Evolutionary conservation across 2,888 invertebrate species (phyloP), one percentile per base, ranked within the genome.

Genomic region (Dorcus parallelipipedus): DNA sequence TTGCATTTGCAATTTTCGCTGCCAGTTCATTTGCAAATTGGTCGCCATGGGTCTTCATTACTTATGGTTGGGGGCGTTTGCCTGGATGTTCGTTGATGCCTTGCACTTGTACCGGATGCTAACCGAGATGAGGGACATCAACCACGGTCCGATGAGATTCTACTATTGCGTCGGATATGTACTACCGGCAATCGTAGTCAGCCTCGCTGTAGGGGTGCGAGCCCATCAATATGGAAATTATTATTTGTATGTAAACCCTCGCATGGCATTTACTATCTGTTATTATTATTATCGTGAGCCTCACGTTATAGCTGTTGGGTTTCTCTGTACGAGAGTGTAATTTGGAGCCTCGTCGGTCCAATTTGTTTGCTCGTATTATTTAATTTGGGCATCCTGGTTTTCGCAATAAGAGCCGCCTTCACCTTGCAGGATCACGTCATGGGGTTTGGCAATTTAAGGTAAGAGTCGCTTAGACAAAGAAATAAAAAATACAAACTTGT

Each of bases 201-300:
- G 94, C 38, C 81, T 97, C 20, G 91, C 96, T 2, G 93, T 96
- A 26, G 93, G 95, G 0, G 93, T 97, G 0, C 85, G 95, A 55
- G 95, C 95, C 40, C 95, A 96, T 71, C 95, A 95, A 75, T 97
- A 97, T 76, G 97, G 96, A 69, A 96, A 94, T 74, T 90, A 90
- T 70, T 86, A 92, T 61, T 96, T 96, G 95, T 95, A 79, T 90
- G 92, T 87, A 49, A 50, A 42, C 10, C 20, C 9, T 38, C 26
- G 26, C 26, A 33, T 33, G 26, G 6, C 6, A 33, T 33, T 33
- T 4, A 33, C 26, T 33, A 33, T 1, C 6, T 6, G 3, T 7
- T 33, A 33, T 33, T 33, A 33, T 33, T 33, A 33, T 33, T 7
- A 33, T 0, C 26, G 3, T 20, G 20, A 3, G 26, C 3, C 6